phyloP scores from a whole-genome alignment of 2,113 vertebrate genomes.

The Corvus cornix region DNA sequence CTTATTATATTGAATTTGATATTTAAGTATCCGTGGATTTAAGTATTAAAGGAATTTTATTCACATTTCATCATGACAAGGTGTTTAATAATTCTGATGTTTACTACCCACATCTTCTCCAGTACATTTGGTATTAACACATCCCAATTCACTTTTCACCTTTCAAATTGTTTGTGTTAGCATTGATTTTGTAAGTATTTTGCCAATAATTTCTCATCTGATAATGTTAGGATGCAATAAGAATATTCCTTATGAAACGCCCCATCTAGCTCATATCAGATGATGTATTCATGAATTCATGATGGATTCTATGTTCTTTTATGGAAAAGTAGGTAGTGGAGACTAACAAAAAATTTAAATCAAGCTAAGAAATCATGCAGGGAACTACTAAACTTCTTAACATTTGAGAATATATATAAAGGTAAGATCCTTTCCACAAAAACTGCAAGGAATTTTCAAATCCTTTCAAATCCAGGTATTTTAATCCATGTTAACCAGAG shows the following conservation, averaged over 20 bases:
- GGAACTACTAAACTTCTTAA: background rate
- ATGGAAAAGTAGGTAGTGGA: background rate
- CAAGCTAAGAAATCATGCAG: background rate
- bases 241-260: background rate
- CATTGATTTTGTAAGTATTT: background rate
- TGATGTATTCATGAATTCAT: background rate
- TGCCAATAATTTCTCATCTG: background rate
- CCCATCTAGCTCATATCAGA: background rate
- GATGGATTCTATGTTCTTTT: background rate
- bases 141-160: background rate
- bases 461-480: background rate
- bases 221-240: background rate
- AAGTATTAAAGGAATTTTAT: slow-evolving; percentile 2
- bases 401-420: background rate
- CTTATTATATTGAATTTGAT: background rate
- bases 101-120: background rate
- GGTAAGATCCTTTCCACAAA: background rate
- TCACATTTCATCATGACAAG: background rate
- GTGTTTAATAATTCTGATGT: background rate
- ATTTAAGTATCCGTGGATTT: background rate
- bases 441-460: background rate
- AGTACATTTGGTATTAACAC: background rate
- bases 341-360: background rate
- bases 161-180: background rate
- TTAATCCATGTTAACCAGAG: background rate